Evolutionary conservation across 2,113 vertebrate species (phyloP).

Genomic region (Desmodus rotundus): DNA sequence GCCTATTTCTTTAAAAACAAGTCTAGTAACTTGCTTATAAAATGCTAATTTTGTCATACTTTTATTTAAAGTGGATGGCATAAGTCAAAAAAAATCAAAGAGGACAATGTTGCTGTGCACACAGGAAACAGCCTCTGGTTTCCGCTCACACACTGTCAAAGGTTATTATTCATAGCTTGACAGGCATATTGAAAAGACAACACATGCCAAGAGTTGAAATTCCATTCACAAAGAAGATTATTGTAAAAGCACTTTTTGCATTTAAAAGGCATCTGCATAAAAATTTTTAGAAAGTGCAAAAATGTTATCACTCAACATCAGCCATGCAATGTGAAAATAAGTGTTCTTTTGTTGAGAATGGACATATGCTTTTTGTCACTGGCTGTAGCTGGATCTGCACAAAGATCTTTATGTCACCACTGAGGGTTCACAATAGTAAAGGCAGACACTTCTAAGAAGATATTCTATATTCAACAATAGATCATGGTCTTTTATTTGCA

Average conservation of each 20-base stretch:
- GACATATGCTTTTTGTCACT: slow-evolving; percentile 62
- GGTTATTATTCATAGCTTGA: slow-evolving; percentile 42
- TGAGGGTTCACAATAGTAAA: slow-evolving; percentile 68
- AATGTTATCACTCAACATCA: slow-evolving; percentile 57
- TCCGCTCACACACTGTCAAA: not conserved
- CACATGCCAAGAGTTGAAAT: slow-evolving; percentile 29
- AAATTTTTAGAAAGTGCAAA: slow-evolving; percentile 64
- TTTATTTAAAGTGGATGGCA: not conserved
- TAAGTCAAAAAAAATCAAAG: slow-evolving; percentile 23
- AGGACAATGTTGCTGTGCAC: not conserved
- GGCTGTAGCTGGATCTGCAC: slow-evolving; percentile 67
- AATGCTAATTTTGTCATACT: not conserved
- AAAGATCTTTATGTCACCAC: slow-evolving; percentile 68
- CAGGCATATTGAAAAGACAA: not conserved
- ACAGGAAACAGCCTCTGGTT: not conserved
- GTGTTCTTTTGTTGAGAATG: slow-evolving; percentile 64
- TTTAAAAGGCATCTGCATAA: slow-evolving; percentile 51
- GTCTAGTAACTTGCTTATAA: not conserved
- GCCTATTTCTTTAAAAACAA: not conserved
- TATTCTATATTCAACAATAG: slow-evolving; percentile 36
- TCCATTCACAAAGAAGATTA: slow-evolving; percentile 43
- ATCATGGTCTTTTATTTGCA: slow-evolving; percentile 43
- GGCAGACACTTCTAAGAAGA: slow-evolving; percentile 69
- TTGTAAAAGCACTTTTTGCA: slow-evolving; percentile 47
- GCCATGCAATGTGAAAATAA: slow-evolving; percentile 60